A percentile compares a stretch with the other conserved stretches of the same genome.
phyloP scores from a whole-genome alignment of 2,797 vertebrate genomes.

The Chaenodraco wilsoni region DNA sequence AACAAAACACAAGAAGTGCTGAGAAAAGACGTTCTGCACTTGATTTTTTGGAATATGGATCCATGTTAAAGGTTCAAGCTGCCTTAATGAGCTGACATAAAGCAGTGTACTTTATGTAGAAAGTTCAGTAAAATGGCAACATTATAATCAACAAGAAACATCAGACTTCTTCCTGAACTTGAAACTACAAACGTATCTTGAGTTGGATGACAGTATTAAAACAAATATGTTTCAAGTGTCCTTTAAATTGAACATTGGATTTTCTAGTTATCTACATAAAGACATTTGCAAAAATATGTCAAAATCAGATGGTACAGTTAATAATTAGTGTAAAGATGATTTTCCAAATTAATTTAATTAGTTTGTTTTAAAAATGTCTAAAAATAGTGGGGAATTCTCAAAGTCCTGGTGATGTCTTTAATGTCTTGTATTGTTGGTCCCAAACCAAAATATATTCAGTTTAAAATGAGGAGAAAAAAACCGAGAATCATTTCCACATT shows the following conservation, averaged over 20 bases:
- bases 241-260: not conserved
- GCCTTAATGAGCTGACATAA: not conserved
- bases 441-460: too few species aligned
- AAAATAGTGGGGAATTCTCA: too few species aligned
- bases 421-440: too few species aligned
- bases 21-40: not conserved
- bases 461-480: too few species aligned
- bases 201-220: not conserved
- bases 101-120: not conserved
- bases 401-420: too few species aligned
- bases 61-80: not conserved
- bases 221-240: not conserved
- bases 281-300: not conserved
- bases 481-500: too few species aligned
- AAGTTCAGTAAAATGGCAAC: not conserved
- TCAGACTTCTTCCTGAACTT: not conserved
- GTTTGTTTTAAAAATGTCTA: too few species aligned
- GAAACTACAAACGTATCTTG: not conserved
- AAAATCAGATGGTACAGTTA: not conserved
- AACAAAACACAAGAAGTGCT: constrained; percentile 17
- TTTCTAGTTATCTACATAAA: not conserved
- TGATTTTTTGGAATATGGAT: not conserved
- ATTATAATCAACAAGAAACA: not conserved
- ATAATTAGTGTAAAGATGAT: too few species aligned
- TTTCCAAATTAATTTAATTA: too few species aligned